Base-by-base conservation (phyloP, 2,113 vertebrate genomes). In the Scomber colias region DNA sequence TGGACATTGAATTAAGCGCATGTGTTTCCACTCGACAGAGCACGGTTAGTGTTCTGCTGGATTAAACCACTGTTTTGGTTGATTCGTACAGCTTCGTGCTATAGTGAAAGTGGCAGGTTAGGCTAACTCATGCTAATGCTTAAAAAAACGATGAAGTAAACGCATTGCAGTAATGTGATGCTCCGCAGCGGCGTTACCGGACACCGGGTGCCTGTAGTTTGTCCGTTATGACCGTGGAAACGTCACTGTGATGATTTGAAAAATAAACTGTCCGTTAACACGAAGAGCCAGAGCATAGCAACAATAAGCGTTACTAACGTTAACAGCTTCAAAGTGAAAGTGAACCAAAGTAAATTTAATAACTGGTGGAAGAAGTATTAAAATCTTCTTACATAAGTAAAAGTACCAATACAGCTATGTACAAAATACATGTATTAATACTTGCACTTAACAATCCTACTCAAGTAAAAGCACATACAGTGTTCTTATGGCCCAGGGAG, bases 101-200 rank as follows among this genome's bases (percentile, higher is more conserved):
- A 4, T 1, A 49, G 14, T 48, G n/a, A 40, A 55, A 76, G 71
- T 45, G 19, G 10, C 13, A 27, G 11, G 31, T 49, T 81, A 54
- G 77, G 35, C 79, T 65, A 60, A 40, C 73, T 79, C n/a, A 40
- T 59, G 81, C 81, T 91, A 87, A 75, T n/a, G 40, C 45, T 50
- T 54, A 27, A 49, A 5, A 49, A 76, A 49, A 50, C 21, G 24
- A 15, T 59, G 17, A 77, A 67, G 14, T 45, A 60, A 87, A 81
- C 75, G 83, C 86, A 83, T 30, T 87, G 83, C 83, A 80, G 83
- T 63, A 9, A 79, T 44, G 54, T 65, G 49, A 85, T 17, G 46
- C 48, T 75, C 67, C 17, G 80, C 84, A 49, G 66, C 30, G 69
- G 11, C 27, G 40, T 83, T 3, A 65, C 27, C 1, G 19, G 11